Percentiles rank a stretch among this genome's conserved stretches.
These are phyloP conservation scores for Stenopsyche tienmushanensis DNA, from an alignment of 1,140 invertebrate genomes.

Conservation along the genomic window DNA sequence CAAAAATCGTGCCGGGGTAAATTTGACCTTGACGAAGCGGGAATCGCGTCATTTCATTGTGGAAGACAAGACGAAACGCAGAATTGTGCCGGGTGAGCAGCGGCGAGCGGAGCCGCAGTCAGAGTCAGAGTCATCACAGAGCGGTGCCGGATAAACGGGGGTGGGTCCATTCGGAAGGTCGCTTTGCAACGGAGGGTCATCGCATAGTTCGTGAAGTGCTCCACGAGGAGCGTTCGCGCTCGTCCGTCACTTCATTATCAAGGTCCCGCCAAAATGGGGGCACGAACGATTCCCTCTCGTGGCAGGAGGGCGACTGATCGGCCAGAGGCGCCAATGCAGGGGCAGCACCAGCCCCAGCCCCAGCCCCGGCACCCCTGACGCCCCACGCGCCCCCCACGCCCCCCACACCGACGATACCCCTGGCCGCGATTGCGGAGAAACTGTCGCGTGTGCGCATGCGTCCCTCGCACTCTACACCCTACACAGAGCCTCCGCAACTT, in stretches of 20 bases:
- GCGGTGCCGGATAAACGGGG: background rate
- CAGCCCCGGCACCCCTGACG: background rate
- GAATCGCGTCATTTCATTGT: slow-evolving; percentile 24
- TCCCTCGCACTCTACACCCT: background rate
- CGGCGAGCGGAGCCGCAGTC: slow-evolving; percentile 14
- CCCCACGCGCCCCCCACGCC: slow-evolving; percentile 4
- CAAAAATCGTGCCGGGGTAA: background rate
- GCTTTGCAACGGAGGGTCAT: too few species aligned
- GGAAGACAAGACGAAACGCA: slow-evolving; percentile 7
- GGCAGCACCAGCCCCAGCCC: background rate
- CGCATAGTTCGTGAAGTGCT: too few species aligned
- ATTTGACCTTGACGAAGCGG: slow-evolving; percentile 26
- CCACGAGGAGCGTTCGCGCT: background rate
- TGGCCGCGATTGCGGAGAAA: too few species aligned
- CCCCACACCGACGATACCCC: background rate
- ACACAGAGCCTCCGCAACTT: background rate
- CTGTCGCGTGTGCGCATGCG: background rate
- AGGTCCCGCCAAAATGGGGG: slow-evolving; percentile 22
- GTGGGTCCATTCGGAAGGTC: too few species aligned
- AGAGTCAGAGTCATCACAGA: background rate
- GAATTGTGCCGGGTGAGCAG: background rate
- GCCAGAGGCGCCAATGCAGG: slow-evolving; percentile 19
- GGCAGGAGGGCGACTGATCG: slow-evolving; percentile 14
- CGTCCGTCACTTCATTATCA: slow-evolving; percentile 9
- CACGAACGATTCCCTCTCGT: slow-evolving; percentile 3